Evolutionary conservation across 2,113 vertebrate species (phyloP).

Genomic region (Pomatostomus ruficeps): DNA sequence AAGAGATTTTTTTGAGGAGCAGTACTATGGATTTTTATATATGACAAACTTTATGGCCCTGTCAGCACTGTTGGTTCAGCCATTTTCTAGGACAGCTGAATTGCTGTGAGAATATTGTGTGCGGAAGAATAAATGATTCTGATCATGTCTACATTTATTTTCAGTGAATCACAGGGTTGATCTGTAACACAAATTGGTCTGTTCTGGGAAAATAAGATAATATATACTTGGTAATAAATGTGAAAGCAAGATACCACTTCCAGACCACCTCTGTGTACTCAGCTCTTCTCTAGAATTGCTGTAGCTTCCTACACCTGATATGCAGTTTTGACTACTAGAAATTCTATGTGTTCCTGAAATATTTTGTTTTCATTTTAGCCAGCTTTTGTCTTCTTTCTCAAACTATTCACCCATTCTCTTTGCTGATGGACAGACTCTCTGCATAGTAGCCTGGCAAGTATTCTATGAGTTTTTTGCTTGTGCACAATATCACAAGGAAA

Average conservation of each 20-base stretch:
- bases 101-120: not conserved
- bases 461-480: not conserved
- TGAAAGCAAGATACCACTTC: not conserved
- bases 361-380: fast-evolving
- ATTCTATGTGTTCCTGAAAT: not conserved
- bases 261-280: not conserved
- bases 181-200: not conserved
- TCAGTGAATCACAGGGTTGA: not conserved
- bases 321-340: not conserved
- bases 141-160: not conserved
- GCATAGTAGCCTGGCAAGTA: not conserved
- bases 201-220: not conserved
- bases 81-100: not conserved
- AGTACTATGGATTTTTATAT: not conserved
- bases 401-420: not conserved
- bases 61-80: not conserved
- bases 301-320: not conserved
- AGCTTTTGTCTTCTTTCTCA: not conserved
- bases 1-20: not conserved
- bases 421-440: not conserved
- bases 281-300: not conserved
- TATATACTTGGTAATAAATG: not conserved
- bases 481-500: not conserved
- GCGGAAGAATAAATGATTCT: not conserved
- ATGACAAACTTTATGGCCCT: not conserved